Conservation (phyloP, 2,113 vertebrate species). For the Oenanthe oenanthe region DNA sequence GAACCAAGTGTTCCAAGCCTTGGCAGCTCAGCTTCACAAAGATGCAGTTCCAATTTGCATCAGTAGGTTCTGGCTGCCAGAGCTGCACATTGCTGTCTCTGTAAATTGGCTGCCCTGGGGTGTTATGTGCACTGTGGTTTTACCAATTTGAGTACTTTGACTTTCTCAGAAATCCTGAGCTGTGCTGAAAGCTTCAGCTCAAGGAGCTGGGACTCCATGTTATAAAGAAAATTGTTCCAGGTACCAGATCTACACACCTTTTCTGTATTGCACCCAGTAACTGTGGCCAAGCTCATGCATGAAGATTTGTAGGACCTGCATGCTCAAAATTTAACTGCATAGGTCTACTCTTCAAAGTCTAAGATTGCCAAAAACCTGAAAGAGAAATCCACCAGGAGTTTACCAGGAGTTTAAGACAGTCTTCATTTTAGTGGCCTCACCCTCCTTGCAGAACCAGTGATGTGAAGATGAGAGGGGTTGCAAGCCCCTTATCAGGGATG, state of each 20-base stretch:
- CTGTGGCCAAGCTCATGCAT: not conserved
- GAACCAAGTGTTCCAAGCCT: not conserved
- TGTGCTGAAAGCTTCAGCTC: not conserved
- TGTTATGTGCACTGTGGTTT: not conserved
- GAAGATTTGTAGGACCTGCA: not conserved
- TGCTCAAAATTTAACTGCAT: not conserved
- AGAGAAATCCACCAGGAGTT: not conserved
- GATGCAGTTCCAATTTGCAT: not conserved
- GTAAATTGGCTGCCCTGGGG: not conserved
- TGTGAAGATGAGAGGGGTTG: not conserved
- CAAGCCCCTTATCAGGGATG: not conserved
- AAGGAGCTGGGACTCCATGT: not conserved
- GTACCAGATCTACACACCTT: not conserved
- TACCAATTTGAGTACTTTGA: not conserved
- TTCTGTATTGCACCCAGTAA: not conserved
- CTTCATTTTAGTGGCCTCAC: not conserved
- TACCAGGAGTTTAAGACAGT: not conserved
- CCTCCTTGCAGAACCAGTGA: not conserved
- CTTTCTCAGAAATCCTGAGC: not conserved
- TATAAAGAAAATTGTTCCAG: not conserved
- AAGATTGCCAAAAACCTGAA: not conserved
- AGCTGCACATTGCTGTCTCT: not conserved
- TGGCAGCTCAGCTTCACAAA: not conserved
- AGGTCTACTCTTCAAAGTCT: not conserved
- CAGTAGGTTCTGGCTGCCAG: not conserved